A percentile compares a stretch with the other conserved stretches of the same genome.
phyloP scores from a whole-genome alignment of 2,888 invertebrate genomes.

The Caenorhabditis sp. region DNA sequence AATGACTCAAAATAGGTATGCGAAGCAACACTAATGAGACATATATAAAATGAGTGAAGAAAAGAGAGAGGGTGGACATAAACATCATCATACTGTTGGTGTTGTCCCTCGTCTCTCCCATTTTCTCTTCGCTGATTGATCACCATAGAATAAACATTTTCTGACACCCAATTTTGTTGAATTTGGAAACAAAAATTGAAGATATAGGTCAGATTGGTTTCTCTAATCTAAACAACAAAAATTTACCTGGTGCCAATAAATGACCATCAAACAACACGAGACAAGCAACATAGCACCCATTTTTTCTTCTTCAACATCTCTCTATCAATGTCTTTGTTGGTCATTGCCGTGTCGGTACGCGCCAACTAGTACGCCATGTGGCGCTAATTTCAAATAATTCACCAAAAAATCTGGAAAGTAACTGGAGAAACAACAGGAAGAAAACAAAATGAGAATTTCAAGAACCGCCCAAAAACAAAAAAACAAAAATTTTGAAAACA shows the following conservation, averaged over 20 bases:
- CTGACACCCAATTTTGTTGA: background rate
- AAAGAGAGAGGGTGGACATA: background rate
- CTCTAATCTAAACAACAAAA: too few species aligned
- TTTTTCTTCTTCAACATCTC: too few species aligned
- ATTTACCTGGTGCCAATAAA: background rate
- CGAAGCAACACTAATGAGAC: background rate
- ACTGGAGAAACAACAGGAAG: too few species aligned
- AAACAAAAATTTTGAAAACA: too few species aligned
- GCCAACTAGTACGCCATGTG: background rate
- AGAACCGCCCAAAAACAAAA: too few species aligned
- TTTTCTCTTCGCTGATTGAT: constrained; percentile 2
- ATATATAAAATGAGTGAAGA: background rate
- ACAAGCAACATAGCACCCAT: too few species aligned
- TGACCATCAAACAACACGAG: background rate
- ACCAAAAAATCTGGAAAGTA: too few species aligned
- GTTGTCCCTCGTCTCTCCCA: background rate
- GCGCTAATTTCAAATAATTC: background rate
- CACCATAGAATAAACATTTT: constrained; percentile 2
- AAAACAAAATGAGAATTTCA: too few species aligned
- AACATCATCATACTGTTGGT: background rate
- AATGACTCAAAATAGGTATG: background rate
- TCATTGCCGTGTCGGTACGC: background rate
- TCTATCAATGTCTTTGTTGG: background rate
- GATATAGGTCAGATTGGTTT: background rate
- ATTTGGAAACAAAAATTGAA: too few species aligned